phyloP scores from a whole-genome alignment of 2,113 vertebrate genomes.

The Peromyscus maniculatus region DNA sequence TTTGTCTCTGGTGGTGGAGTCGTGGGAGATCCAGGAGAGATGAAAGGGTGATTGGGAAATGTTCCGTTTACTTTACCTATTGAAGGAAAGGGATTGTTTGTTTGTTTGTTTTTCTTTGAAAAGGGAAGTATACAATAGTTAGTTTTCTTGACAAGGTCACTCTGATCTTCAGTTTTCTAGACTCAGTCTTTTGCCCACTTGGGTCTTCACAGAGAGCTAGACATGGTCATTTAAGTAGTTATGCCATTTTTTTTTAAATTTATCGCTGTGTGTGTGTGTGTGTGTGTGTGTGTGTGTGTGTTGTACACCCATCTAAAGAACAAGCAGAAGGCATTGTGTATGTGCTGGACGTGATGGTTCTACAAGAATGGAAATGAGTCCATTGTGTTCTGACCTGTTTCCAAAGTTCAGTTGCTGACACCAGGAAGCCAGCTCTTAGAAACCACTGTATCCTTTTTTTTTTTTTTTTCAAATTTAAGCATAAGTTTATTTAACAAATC shows the following conservation, averaged over 20 bases:
- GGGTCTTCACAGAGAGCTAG: conserved; percentile 46
- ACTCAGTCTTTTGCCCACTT: background rate
- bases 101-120: background rate
- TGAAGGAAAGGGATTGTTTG: background rate
- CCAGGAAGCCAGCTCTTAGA: conserved; percentile 56
- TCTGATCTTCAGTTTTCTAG: conserved; percentile 34
- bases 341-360: conserved; percentile 70
- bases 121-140: background rate
- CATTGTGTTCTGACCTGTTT: conserved; percentile 68
- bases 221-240: conserved; percentile 43
- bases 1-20: background rate
- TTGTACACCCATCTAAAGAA: background rate
- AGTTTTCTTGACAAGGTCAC: conserved; percentile 54
- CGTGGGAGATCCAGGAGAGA: fast-evolving
- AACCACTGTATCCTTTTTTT: background rate
- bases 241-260: conserved; percentile 49
- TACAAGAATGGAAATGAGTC: conserved; percentile 43
- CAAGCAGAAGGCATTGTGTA: conserved; percentile 56
- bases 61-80: fast-evolving
- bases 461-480: background rate
- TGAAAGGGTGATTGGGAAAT: fast-evolving
- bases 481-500: background rate
- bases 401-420: conserved; percentile 57
- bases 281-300: background rate
- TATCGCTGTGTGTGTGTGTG: background rate